Conservation (phyloP, 1,140 invertebrate species). For the Drusus annulatus region DNA sequence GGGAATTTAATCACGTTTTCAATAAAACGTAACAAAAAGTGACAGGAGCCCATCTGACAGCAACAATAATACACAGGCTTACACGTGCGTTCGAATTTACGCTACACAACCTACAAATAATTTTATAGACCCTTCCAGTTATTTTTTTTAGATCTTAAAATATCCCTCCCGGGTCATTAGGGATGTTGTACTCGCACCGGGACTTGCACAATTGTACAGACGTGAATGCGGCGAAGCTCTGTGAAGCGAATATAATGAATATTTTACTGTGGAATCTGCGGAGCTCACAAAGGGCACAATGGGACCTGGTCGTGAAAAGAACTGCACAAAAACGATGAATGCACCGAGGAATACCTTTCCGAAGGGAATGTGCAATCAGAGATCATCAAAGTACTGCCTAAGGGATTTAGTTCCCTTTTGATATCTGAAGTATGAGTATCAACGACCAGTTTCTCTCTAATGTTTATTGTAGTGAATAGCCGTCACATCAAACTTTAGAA, state of each 20-base stretch:
- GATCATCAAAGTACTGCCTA: not conserved
- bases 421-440: too few species aligned
- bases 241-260: slow-evolving; percentile 28
- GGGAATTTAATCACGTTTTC: too few species aligned
- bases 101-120: too few species aligned
- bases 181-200: not conserved
- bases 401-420: not conserved
- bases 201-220: not conserved
- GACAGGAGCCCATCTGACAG: too few species aligned
- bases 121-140: not conserved
- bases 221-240: not conserved
- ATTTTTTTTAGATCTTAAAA: not conserved
- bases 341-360: not conserved
- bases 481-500: too few species aligned
- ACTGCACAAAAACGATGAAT: slow-evolving; percentile 35
- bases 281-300: not conserved
- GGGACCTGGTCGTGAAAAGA: slow-evolving; percentile 3
- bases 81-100: too few species aligned
- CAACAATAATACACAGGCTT: too few species aligned
- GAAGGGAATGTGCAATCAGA: not conserved
- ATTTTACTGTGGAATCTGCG: slow-evolving; percentile 16
- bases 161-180: not conserved
- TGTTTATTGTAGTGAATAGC: too few species aligned
- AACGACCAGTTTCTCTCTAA: too few species aligned
- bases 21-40: too few species aligned